Evolutionary conservation across 2,888 invertebrate genomes (phyloP), one percentile per base, ranked within the genome.

Genomic region (Therioaphis trifolii): DNA sequence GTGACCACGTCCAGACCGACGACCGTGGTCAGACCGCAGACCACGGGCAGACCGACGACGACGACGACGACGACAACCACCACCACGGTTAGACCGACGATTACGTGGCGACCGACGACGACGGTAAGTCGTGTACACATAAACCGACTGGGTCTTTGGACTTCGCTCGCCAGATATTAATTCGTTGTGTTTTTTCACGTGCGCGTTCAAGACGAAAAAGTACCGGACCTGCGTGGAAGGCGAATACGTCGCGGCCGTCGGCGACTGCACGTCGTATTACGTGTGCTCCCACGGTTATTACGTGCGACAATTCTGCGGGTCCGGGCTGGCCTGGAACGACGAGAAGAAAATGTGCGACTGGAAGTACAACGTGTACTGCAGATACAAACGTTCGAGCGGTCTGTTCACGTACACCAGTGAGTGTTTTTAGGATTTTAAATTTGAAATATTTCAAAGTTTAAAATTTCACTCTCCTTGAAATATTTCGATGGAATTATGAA

Each of bases 271-370:
- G 84, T 91, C 92, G 0, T 96, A 94, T 88, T 92, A 93, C 86
- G 92, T 94, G 86, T 96, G 96, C 87, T 91, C 94, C 35, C 91
- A 92, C 1, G 95, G 95, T 0, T 92, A 92, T 84, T 89, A 94
- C 87, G 91, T 90, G 49, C 93, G 92, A 86, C 93, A 94, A 86
- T 91, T 91, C 86, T 96, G 96, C 87, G 93, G 95, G 0, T 93
- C 93, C 0, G 95, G 95, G 4, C 88, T 96, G 68, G 95, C 95
- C 88, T 96, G 95, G 95, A 94, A 95, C 86, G 89, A 90, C 29
- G 87, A 90, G 0, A 90, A 90, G 74, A 91, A 91, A 61, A 90
- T 93, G 63, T 96, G 96, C 87, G 95, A 96, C 88, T 96, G 95
- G 96, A 95, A 95, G 0, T 90, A 90, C 68, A 90, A 90, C 52